Base-by-base conservation (phyloP, 2,888 invertebrate genomes). In the Nymphalis c-album region DNA sequence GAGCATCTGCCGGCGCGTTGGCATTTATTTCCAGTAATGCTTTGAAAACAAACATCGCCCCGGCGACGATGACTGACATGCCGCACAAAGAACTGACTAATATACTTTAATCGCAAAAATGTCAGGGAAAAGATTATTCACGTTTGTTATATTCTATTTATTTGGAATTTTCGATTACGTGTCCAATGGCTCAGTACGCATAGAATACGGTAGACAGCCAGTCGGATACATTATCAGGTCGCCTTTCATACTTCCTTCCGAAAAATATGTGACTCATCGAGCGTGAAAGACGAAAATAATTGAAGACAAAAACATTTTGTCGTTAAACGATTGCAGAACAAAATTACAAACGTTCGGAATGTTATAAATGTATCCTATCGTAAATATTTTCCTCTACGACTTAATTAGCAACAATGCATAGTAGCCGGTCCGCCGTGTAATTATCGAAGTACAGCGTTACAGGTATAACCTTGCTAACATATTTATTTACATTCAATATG, bases 381-480 rank as follows among this genome's bases (percentile, higher is more conserved):
- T 60, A 63, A 67, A 66, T 66, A 58, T 66, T 77, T 80, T 76
- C 78, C 78, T 77, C 73, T 61, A 74, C 68, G 67, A 70, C 74
- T 76, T 78, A 80, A 78, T 75, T 75, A 75, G 74, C 70, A 64
- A 62, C 66, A 62, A 60, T 69, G 64, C 71, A 57, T 18, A 70
- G 75, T 71, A 74, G 80, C 81, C 76, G 77, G 80, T 83, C 81
- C 77, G 75, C 73, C 74, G 76, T 81, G 76, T 85, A 87, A 87
- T 87, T 85, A 87, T 84, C 82, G 80, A 80, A 75, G 80, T 80
- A 80, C 80, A 82, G 79, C 80, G 79, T 78, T 77, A 78, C 79
- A 81, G 76, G 74, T 81, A 78, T 86, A 86, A 87, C 88, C 88
- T 89, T 88, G 89, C 80, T 75, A 76, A 80, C 78, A 81, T 85